Evolutionary conservation across 2,113 vertebrate species (phyloP), one percentile per base, ranked within the genome.

Genomic region (Rutilus rutilus): DNA sequence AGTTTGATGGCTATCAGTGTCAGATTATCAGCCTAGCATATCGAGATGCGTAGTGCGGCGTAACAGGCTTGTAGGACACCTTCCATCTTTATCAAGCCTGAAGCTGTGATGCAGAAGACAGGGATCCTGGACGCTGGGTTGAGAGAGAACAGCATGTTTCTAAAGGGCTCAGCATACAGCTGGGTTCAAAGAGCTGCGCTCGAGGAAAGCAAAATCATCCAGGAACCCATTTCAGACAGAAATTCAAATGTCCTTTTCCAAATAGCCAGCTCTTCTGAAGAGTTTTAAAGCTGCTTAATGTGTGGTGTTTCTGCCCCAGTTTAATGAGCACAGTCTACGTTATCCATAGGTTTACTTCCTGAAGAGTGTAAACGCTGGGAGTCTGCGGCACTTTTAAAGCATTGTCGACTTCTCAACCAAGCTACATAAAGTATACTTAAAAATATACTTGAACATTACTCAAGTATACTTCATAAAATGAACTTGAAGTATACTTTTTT

Each of bases 11-110:
- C 83, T 90, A 91, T 93, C 91, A 90, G 86, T 92, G 91, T 93
- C 93, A 94, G 88, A 91, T 90, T 89, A 90, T 90, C 91, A 90
- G 87, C 23, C 87, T 92, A 85, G 92, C 90, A 90, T 90, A 93
- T 93, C 92, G 71, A 84, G 90, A 91, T 92, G 92, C 45, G 86
- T 91, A 89, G 74, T 33, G 62, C 83, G 85, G 90, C 91, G 86
- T 92, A 91, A 92, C 92, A 47, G 87, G 91, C 86, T 91, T 84
- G 67, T n/a, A 90, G 89, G 88, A 89, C 91, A 91, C 90, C 78
- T 87, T 94, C 91, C 89, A 91, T 92, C 94, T 94, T 92, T 92
- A 93, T 93, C 93, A 93, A 89, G 87, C 90, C 91, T 85, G 89
- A 92, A 88, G 59, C 89, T 83, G 88, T 84, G 88, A 90, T 86